A percentile compares a stretch with the other conserved stretches of the same genome.
These are phyloP conservation scores for Sceloporus tristichus DNA, from an alignment of 2,113 vertebrate species.

Conservation along the genomic window DNA sequence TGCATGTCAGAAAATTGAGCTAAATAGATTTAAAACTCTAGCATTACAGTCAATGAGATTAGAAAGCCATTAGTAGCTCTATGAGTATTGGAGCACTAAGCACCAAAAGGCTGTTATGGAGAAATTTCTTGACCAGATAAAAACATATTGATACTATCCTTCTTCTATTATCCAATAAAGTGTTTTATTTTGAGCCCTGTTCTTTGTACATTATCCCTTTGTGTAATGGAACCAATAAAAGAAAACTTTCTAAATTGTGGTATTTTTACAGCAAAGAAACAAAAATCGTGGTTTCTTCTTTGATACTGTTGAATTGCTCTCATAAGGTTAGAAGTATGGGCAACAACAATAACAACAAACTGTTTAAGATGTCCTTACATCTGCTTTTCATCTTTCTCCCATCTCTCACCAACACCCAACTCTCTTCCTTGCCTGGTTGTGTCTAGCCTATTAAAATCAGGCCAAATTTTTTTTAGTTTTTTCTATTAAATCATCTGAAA, in stretches of 20 bases:
- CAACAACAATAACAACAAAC: not conserved
- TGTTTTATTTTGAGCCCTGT: slow-evolving; percentile 50
- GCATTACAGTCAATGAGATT: slow-evolving; percentile 75
- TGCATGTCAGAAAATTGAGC: slow-evolving; percentile 76
- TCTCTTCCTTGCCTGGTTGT: slow-evolving; percentile 17
- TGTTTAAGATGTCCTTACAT: not conserved
- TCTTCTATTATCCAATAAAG: slow-evolving; percentile 75
- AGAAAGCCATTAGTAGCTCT: slow-evolving; percentile 79
- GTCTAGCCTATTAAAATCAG: not conserved
- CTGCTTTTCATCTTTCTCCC: not conserved
- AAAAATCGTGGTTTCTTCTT: not conserved
- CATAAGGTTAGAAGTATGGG: slow-evolving; percentile 12
- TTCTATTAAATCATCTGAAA: not conserved
- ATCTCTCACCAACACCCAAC: slow-evolving; percentile 13
- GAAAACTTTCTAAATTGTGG: slow-evolving; percentile 25
- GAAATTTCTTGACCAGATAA: slow-evolving; percentile 73
- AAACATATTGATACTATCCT: slow-evolving; percentile 70
- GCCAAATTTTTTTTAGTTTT: not conserved
- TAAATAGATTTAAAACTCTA: slow-evolving; percentile 79
- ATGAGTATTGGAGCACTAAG: slow-evolving; percentile 64
- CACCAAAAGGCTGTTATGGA: slow-evolving; percentile 63
- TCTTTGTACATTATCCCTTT: slow-evolving; percentile 43
- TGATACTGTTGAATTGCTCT: not conserved
- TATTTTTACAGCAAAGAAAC: slow-evolving; percentile 13
- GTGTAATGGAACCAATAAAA: slow-evolving; percentile 50